Conservation (phyloP, 2,113 vertebrate species). For the Andinoacara biseriatus region DNA sequence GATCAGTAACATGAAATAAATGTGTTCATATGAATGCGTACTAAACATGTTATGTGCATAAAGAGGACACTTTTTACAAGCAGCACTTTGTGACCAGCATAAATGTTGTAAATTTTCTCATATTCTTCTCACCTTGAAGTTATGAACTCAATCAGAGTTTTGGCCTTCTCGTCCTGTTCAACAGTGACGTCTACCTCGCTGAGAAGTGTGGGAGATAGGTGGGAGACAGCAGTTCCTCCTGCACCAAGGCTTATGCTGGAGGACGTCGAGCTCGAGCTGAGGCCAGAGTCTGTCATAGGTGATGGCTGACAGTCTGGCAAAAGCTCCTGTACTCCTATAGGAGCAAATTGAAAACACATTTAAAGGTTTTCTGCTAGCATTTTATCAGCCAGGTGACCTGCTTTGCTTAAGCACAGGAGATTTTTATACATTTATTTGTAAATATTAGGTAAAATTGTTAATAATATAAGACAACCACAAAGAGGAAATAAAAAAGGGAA, state of each 20-base stretch:
- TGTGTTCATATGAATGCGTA: not conserved
- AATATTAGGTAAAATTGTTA: not conserved
- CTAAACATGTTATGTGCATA: not conserved
- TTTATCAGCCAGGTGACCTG: not conserved
- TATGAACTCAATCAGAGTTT: conserved; percentile 97
- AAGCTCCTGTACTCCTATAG: conserved; percentile 87
- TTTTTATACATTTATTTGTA: not conserved
- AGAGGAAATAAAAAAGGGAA: not conserved
- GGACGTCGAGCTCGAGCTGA: conserved; percentile 98
- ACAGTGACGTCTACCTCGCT: conserved; percentile 90
- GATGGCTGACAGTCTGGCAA: conserved; percentile 95
- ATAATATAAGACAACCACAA: not conserved
- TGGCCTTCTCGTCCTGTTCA: conserved; percentile 95
- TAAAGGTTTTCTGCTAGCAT: rapidly evolving
- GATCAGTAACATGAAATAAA: conserved; percentile 12
- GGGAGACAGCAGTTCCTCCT: conserved; percentile 82
- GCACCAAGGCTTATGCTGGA: conserved; percentile 96
- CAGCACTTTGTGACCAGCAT: not conserved
- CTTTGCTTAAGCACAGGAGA: not conserved
- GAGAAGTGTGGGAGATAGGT: conserved; percentile 89
- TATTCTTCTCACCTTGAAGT: conserved; percentile 89
- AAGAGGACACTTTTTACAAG: not conserved
- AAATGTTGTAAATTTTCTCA: not conserved
- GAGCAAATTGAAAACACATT: not conserved
- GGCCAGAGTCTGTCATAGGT: conserved; percentile 98